Evolutionary conservation across 2,113 vertebrate species (phyloP), one percentile per base, ranked within the genome.

Genomic region (Bungarus multicinctus): DNA sequence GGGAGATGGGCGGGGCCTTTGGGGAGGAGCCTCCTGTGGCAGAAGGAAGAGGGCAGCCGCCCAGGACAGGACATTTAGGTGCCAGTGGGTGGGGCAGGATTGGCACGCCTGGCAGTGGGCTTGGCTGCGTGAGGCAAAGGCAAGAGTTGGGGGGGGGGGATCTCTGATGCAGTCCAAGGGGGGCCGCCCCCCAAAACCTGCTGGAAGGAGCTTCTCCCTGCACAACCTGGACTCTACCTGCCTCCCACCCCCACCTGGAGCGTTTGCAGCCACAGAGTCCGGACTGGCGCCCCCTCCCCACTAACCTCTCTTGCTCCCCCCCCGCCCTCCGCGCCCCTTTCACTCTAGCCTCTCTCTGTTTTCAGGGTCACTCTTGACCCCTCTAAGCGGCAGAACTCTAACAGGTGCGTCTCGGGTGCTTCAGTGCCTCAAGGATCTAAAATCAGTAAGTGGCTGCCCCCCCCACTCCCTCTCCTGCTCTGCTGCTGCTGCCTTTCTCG

Each of bases 341-440:
- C 87, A 92, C 89, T 69, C 20, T 64, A 10, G 74, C 64, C 87
- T 88, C 87, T 90, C 93, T 91, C 88, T 94, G 91, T 94, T 54
- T 95, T 45, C 90, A 99, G 99, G 99, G 99, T 99, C 98, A 99
- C 99, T 98, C 98, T 99, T 97, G 99, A 99, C 98, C 98, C 99
- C 85, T 99, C 98, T 98, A 99, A 99, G 98, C 98, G 99, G 96
- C 99, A 99, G 98, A 98, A 98, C 97, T 99, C 99, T 98, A 99
- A 99, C 98, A 98, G 99, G 98, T 99, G 98, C 94, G 98, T 99
- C 95, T 99, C 98, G 96, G 99, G 99, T 97, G 98, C 98, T 97
- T 98, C 98, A 98, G 98, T 99, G 97, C 98, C 98, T 96, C 99
- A 99, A 98, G 99, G 98, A 98, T 98, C 98, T 98, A 99, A 99